These are phyloP conservation scores for Neosilurus hyrtlii DNA, from an alignment of 2,797 vertebrate species.

Conservation along the genomic window DNA sequence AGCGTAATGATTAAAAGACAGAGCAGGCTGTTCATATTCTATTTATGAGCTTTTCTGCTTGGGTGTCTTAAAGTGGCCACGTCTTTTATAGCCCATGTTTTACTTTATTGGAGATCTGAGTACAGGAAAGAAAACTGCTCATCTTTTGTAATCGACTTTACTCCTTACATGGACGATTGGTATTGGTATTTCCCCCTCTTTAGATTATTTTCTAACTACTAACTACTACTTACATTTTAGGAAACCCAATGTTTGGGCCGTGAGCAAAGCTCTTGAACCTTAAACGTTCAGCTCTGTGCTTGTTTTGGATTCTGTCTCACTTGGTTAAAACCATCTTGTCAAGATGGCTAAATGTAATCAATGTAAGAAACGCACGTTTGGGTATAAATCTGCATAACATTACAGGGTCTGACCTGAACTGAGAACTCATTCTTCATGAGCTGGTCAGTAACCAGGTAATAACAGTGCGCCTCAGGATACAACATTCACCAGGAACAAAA, in stretches of 20 bases:
- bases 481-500: conserved; percentile 41
- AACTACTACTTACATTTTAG: neutral
- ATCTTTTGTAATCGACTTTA: neutral
- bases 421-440: conserved; percentile 29
- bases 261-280: neutral
- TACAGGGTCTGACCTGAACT: conserved; percentile 37
- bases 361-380: neutral
- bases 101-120: neutral
- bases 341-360: conserved; percentile 11
- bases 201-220: neutral
- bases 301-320: neutral
- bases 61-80: neutral
- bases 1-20: conserved; percentile 73
- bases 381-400: conserved; percentile 35
- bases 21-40: neutral
- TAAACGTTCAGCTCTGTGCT: neutral
- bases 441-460: conserved; percentile 43
- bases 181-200: neutral
- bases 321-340: neutral
- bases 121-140: neutral
- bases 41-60: neutral
- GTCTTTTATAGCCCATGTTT: neutral
- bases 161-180: neutral
- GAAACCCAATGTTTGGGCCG: neutral
- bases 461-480: conserved; percentile 46